Base-by-base conservation (phyloP, 2,888 invertebrate genomes). In the Endotricha flammealis region DNA sequence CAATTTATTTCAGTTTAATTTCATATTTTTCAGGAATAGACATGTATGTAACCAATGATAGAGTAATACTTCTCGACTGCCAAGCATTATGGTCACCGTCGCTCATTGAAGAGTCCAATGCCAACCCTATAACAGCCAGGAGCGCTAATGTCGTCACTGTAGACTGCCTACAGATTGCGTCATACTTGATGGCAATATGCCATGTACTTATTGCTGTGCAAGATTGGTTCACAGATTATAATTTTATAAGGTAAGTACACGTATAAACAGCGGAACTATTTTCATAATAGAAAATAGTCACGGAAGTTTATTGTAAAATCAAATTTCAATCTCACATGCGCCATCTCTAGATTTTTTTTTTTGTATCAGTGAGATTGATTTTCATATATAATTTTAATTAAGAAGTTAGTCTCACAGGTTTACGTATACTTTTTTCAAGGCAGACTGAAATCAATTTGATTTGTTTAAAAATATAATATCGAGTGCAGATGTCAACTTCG, bases 161-260 rank as follows among this genome's bases (percentile, higher is more conserved):
- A 1, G 93, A 93, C 64, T 93, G 94, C 22, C 77, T 97, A 27
- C 94, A 96, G 66, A 86, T 95, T 41, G 90, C 95, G 8, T 91
- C 96, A 0, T 95, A 95, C 65, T 71, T 98, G 33, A 90, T 97
- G 83, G 93, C 95, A 2, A 92, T 97, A 22, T 97, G 97, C 57
- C 97, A 98, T 71, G 91, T 97, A 1, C 88, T 98, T 4, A 87
- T 98, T 38, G 90, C 97, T 20, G 93, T 95, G 0, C 93, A 97
- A 61, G 97, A 98, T 67, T 96, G 95, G 91, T 94, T 94, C 63
- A 88, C 93, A 2, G 96, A 96, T 75, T 91, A 95, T 38, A 95
- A 95, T 71, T 88, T 93, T 57, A 68, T 93, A 43, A 93, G 95
- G 90, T 91, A 57, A 29, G 17, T 28, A n/a, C n/a, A n/a, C n/a